Percentiles rank a stretch among this genome's conserved stretches.
These are phyloP conservation scores for Drosophila santomea DNA, from an alignment of 1,140 invertebrate genomes.

Conservation along the genomic window DNA sequence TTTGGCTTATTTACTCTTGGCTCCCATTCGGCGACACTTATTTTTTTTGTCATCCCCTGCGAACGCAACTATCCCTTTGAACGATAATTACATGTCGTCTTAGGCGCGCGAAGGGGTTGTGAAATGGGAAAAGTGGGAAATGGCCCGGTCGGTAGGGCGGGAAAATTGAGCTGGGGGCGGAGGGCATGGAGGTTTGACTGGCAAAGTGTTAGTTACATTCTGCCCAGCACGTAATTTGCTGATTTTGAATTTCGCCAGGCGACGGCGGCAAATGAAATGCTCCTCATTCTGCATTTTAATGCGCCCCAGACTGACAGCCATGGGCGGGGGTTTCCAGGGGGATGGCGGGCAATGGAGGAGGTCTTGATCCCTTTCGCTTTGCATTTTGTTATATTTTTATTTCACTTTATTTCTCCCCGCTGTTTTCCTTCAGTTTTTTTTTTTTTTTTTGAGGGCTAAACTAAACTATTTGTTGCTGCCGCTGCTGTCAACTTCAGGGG, in stretches of 20 bases:
- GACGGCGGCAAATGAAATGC: constrained; percentile 77
- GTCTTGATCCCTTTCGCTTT: constrained; percentile 41
- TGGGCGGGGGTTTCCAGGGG: constrained; percentile 5
- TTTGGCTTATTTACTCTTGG: constrained; percentile 29
- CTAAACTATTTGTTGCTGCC: constrained; percentile 78
- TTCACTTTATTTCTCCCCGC: constrained; percentile 8
- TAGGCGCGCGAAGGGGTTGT: constrained; percentile 43
- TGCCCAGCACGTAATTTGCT: constrained; percentile 78
- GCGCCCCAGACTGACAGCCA: constrained; percentile 73
- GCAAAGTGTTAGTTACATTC: constrained; percentile 79
- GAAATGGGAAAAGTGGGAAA: neutral
- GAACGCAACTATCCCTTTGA: constrained; percentile 13
- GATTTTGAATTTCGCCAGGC: constrained; percentile 76
- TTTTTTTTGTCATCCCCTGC: constrained; percentile 1
- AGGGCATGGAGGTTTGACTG: constrained; percentile 20
- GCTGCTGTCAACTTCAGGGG: constrained; percentile 63
- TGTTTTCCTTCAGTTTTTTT: neutral
- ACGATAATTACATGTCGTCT: constrained; percentile 81
- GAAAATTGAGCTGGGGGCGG: constrained; percentile 3
- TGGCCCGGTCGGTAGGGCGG: neutral
- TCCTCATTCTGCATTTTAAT: constrained; percentile 77
- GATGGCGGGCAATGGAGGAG: neutral
- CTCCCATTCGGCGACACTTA: neutral
- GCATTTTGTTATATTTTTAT: constrained; percentile 54
- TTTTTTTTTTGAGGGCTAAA: constrained; percentile 27